Evolutionary conservation across 2,888 invertebrate species (phyloP), one percentile per base, ranked within the genome.

Genomic region (Dicyrtomina minuta): DNA sequence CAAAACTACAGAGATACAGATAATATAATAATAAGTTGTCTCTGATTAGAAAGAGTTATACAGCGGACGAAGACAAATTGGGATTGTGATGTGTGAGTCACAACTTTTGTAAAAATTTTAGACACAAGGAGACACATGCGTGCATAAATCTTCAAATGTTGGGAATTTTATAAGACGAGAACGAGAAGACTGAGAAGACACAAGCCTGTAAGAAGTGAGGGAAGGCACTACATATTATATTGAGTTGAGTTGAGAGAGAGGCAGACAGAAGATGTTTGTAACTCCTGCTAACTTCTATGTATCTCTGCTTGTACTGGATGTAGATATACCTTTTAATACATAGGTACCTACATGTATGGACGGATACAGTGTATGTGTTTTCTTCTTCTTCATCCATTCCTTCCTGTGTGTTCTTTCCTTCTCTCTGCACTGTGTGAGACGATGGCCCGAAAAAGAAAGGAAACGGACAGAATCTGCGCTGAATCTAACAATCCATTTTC

Each of bases 401-500:
- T 60, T 61, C 27, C 61, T 61, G 46, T 61, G 22, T 43, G 27
- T 62, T 62, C 51, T 62, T 27, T 49, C 15, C 33, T 62, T 51
- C 51, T 6, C 44, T 51, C 15, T 26, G 27, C 24, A 55, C 49
- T 39, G 39, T 26, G 20, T 49, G 62, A 51, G 62, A 62, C 24
- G 55, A 55, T 49, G 33, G 62, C n/a, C n/a, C 27, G 39, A 49
- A 33, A 17, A 51, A 51, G 51, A 51, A 62, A 39, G 62, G 33
- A 49, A 62, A 62, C 49, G 39, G 24, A 62, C 62, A 62, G 26
- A 17, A 51, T 51, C 62, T 51, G 27, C 62, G 60, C 61, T 49
- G 49, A 61, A 61, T 61, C 61, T 59, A 17, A n/a, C 46, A 24
- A 60, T 27, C 49, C 61, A 46, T 61, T 61, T 61, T 61, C 61